Conservation (phyloP, 2,888 invertebrate genomes). For the Polymixis lichenea region DNA sequence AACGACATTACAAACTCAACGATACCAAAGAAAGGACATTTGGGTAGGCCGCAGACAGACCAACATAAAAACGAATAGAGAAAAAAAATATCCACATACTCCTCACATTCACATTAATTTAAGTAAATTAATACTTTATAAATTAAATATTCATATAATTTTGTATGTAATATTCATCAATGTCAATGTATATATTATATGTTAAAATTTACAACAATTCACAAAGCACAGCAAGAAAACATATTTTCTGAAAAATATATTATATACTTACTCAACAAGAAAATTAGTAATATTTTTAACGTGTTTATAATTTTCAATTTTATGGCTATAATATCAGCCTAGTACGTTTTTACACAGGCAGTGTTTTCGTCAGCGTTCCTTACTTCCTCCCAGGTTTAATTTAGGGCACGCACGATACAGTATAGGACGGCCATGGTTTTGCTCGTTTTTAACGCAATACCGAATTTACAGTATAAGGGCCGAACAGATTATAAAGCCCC, state of each 20-base stretch:
- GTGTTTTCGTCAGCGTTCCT: background rate
- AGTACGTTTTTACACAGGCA: background rate
- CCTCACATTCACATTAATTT: no score
- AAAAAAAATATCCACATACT: no score
- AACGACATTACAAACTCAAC: no score
- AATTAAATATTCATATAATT: no score
- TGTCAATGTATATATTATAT: no score
- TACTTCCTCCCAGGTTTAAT: background rate
- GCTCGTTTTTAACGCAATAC: slow-evolving; percentile 1
- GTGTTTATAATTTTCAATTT: background rate
- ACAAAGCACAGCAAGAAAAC: background rate
- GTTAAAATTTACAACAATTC: no score
- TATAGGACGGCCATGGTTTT: background rate
- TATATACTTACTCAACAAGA: background rate
- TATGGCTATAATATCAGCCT: background rate
- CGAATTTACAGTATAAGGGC: background rate
- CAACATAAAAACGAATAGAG: no score
- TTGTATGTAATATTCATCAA: no score
- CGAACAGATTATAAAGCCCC: background rate
- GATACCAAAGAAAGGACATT: no score
- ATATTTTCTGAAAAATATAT: background rate
- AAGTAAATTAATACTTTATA: no score
- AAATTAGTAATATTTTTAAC: background rate
- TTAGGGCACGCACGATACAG: background rate
- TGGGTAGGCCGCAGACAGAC: no score